A percentile compares a stretch with the other conserved stretches of the same genome.
These are phyloP conservation scores for Cassiopea xamachana DNA, from an alignment of 30 jellyfish, hydroid and myxozoan genomes.

Conservation along the genomic window DNA sequence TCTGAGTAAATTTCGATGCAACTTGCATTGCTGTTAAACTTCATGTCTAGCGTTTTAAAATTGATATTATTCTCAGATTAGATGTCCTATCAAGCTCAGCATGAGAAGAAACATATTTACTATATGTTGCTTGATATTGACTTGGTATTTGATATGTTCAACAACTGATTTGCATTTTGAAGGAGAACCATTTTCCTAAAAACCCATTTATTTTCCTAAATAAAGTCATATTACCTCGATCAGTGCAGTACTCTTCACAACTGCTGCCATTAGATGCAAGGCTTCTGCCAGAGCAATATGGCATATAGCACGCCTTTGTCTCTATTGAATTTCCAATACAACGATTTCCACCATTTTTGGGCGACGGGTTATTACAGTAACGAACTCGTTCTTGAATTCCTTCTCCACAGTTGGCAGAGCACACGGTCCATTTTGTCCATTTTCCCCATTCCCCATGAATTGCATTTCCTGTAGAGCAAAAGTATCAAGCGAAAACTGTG, in stretches of 20 bases:
- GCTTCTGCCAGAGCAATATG: constrained; percentile 44
- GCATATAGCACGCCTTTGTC: constrained; percentile 6
- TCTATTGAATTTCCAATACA: constrained; percentile 28
- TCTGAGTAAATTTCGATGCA: too few relatives aligned
- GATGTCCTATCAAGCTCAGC: too few relatives aligned
- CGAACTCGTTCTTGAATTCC: constrained; percentile 51
- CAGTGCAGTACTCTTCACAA: constrained; percentile 20
- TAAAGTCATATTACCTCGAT: constrained; percentile 12
- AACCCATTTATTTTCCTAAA: too few relatives aligned
- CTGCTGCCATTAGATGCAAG: constrained; percentile 36
- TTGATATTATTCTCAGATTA: too few relatives aligned
- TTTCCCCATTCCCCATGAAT: constrained; percentile 45
- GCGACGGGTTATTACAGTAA: constrained; percentile 69
- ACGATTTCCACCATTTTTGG: constrained; percentile 56
- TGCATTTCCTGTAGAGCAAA: constrained; percentile 35
- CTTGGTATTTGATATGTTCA: too few relatives aligned
- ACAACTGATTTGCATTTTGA: background rate
- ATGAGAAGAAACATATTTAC: too few relatives aligned
- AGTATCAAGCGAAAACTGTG: background rate
- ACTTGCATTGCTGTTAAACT: too few relatives aligned
- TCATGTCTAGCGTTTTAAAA: too few relatives aligned
- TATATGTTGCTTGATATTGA: too few relatives aligned
- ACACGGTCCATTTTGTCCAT: constrained; percentile 51
- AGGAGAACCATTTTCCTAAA: too few relatives aligned
- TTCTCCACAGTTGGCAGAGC: constrained; percentile 62